Base-by-base conservation (phyloP, 2,797 vertebrate species). In the Cottoperca gobio region DNA sequence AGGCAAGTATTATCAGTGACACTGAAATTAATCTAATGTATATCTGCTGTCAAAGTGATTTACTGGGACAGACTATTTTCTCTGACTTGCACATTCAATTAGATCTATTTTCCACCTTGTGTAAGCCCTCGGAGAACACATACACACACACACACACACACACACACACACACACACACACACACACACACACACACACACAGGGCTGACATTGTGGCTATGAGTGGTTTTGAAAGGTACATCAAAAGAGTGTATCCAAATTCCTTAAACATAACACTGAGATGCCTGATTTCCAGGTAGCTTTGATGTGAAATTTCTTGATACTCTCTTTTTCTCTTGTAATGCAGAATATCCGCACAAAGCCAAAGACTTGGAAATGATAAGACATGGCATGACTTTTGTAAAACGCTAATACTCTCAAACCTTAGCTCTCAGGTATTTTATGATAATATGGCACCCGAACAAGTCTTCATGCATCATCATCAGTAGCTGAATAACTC, bases 161-260 rank as follows among this genome's bases (percentile, higher is more conserved):
- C 82, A 81, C 77, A 74, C 31, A 55, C 45, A 83, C 82, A 81
- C 77, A 74, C 31, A 55, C 45, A 83, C 82, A 81, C 77, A 74
- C 31, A 55, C 45, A 83, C 82, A 81, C 77, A 74, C 31, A 55
- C 45, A 83, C 82, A 81, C 77, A 74, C 31, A 55, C 45, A 83
- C 82, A 81, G 61, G 76, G 84, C 61, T 72, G 76, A 70, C 85
- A 72, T 79, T 68, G 69, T 45, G 82, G 72, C 79, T 82, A 77
- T 82, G 76, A 86, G 75, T 88, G 89, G 79, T 88, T 93, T 92
- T 93, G 92, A 94, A 93, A 92, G 86, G 78, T 66, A 94, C 93
- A 94, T 95, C 93, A 94, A 94, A 91, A 90, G 89, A 83, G 33
- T 70, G 66, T 58, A 89, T 91, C 86, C 81, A 90, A 88, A 92